Evolutionary conservation across 1,140 invertebrate genomes (phyloP), one percentile per base, ranked within the genome.

Genomic region (Kradibia gibbosae): DNA sequence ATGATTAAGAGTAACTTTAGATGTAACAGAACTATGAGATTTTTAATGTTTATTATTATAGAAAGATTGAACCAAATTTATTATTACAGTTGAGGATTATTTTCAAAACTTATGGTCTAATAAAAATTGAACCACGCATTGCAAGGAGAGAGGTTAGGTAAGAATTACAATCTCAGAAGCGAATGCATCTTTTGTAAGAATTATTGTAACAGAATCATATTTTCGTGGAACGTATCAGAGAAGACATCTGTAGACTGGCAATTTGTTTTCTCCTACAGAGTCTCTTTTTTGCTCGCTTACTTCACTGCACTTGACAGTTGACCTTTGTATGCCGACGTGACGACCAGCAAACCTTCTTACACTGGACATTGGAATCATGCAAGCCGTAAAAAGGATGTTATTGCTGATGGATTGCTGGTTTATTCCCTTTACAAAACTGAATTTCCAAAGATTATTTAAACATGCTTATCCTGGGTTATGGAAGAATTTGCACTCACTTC

Each of bases 231-330:
- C 31, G 11, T 57, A 55, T 62, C 36, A 2, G 22, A 25, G 53
- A 13, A 13, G 48, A 71, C 22, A 60, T 57, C 36, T 45, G 55
- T 31, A 31, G 4, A 55, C 45, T 10, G 48, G 36, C 36, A 7
- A 65, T 67, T 39, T 36, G 34, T 0, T 8, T 22, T 8, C 50
- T 15, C 4, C 28, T 28, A 13, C n/a, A 13, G 20, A 3, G n/a
- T 20, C 28, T 57, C 20, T 74, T 62, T 73, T 76, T 76, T n/a
- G 36, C 55, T 48, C 15, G 5, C 45, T 73, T 31, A n/a, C 53
- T 71, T 25, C n/a, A 13, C 78, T 80, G 78, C 78, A 55, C 25
- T 70, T 80, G 78, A 80, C 78, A 80, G 53, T 48, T 34, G 4
- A 39, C 0, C 42, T 50, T 65, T 50, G 75, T 77, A 31, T 48